Percentiles rank a stretch among this genome's conserved stretches.
Conservation (phyloP, 35 echinoderm and acorn worm species). For the Eucidaris tribuloides region DNA sequence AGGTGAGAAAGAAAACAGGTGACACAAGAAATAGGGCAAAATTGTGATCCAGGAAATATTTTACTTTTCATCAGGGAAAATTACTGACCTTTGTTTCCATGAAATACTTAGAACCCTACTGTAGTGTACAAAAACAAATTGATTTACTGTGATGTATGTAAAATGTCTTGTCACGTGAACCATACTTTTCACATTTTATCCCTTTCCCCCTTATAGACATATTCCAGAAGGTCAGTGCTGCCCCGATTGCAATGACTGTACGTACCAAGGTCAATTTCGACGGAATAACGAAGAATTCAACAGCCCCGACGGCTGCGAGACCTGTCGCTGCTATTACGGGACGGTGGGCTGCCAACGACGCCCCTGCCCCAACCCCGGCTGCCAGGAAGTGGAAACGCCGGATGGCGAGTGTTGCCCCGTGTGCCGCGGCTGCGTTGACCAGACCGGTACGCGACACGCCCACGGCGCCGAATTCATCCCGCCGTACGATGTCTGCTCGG, state of each 20-base stretch:
- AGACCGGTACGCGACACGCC: slow-evolving; percentile 47
- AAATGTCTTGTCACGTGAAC: too few species aligned
- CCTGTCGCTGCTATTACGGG: slow-evolving; percentile 78
- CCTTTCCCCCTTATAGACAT: neutral
- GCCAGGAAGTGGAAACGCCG: slow-evolving; percentile 21
- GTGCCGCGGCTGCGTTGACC: slow-evolving; percentile 80
- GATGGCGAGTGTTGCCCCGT: slow-evolving; percentile 83
- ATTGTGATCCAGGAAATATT: too few species aligned
- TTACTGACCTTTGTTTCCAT: too few species aligned
- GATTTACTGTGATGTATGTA: too few species aligned
- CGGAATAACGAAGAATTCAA: slow-evolving; percentile 57
- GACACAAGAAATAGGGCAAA: too few species aligned
- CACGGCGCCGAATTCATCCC: slow-evolving; percentile 59
- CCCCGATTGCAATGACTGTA: slow-evolving; percentile 82
- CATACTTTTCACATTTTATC: too few species aligned
- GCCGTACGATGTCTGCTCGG: slow-evolving; percentile 50
- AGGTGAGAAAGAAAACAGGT: too few species aligned
- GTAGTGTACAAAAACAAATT: too few species aligned
- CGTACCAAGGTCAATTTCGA: slow-evolving; percentile 60
- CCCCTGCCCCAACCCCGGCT: slow-evolving; percentile 42
- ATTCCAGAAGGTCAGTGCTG: slow-evolving; percentile 81
- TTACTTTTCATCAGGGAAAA: too few species aligned
- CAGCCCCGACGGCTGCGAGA: slow-evolving; percentile 55
- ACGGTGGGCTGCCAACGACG: slow-evolving; percentile 59
- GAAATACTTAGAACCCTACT: too few species aligned